Base-by-base conservation (phyloP, 2,113 vertebrate genomes). In the Erythrocebus patas region DNA sequence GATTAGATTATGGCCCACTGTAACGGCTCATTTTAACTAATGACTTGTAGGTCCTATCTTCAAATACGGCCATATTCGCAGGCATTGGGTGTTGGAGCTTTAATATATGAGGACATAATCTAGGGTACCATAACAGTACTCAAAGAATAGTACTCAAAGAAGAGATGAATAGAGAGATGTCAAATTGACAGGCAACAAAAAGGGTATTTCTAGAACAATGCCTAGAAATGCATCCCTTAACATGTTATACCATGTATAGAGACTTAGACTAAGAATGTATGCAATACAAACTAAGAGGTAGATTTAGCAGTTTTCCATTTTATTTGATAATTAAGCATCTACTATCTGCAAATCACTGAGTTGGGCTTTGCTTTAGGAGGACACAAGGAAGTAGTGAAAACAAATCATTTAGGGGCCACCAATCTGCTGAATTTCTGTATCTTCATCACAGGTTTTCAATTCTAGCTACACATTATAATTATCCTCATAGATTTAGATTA, bases 261-360 rank as follows among this genome's bases (percentile, higher is more conserved):
- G 66, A 43, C 25, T 81, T 79, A 32, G 57, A 81, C 27, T 68
- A 55, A 40, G 25, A 89, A 68, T 78, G 59, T 87, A 57, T 78
- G 8, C 7, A 76, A 12, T 61, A 8, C 25, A 87, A 59, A 73
- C 23, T 30, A n/a, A 93, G 43, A 82, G 22, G 16, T 4, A 76
- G 52, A 59, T 85, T 78, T 43, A 59, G 9, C 38, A 94, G 3
- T 18, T 85, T 76, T 84, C 61, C 92, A 9, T 76, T 84, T 95
- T 93, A 92, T 57, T 91, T 94, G 35, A 48, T 96, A 92, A 88
- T 43, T 88, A 43, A 61, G 35, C 22, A 86, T 83, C 27, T 55
- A 8, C 35, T 81, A 27, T 25, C 52, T 40, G 35, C 72, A 82
- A 79, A 83, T 80, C 32, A 70, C n/a, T 40, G 38, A 95, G 30